Percentiles rank a stretch among this genome's conserved stretches.
phyloP scores from a whole-genome alignment of 2,113 vertebrate species.

The Cyanoliseus patagonus region DNA sequence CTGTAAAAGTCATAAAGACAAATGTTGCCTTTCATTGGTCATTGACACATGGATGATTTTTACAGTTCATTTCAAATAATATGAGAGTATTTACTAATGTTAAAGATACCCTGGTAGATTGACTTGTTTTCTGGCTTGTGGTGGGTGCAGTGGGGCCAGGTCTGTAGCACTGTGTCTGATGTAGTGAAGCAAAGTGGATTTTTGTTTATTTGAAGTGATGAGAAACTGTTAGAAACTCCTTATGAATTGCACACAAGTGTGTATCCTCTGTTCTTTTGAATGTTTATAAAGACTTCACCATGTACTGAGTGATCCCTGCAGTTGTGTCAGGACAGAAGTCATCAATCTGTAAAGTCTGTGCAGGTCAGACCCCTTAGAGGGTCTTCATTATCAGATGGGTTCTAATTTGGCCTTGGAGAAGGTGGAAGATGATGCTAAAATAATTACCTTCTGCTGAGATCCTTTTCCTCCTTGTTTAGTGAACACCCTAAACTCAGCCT shows the following conservation, averaged over 20 bases:
- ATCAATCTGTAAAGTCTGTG: neutral
- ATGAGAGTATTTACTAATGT: neutral
- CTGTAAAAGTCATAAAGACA: neutral
- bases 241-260: neutral
- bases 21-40: neutral
- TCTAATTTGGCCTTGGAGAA: neutral
- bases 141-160: neutral
- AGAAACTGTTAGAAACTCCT: neutral
- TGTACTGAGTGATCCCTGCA: neutral
- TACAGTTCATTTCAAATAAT: neutral
- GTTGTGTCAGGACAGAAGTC: neutral
- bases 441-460: neutral
- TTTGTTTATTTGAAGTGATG: neutral
- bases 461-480: neutral
- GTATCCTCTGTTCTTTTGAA: neutral
- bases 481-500: neutral
- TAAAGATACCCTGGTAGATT: neutral
- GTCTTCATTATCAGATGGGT: neutral
- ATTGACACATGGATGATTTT: neutral
- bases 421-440: neutral
- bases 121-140: neutral
- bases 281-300: neutral
- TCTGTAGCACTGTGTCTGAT: neutral
- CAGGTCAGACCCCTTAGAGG: neutral
- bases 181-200: neutral